Evolutionary conservation across 2,888 invertebrate species (phyloP).

Genomic region (Nebria salina): DNA sequence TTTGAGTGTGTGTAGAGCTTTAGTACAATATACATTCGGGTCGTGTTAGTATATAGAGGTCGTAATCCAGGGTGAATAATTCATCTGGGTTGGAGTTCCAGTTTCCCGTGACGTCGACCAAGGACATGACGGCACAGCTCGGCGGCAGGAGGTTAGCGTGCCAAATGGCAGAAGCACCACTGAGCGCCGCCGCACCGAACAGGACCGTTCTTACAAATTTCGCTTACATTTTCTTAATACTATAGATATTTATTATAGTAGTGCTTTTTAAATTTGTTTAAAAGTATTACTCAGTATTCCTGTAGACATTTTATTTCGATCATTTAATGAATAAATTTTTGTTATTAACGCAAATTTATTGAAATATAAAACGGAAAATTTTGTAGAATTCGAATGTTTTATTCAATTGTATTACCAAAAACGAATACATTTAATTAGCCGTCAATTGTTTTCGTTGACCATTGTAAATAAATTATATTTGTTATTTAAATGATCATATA

Average conservation of each 20-base stretch:
- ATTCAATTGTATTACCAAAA: too few species aligned
- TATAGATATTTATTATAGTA: too few species aligned
- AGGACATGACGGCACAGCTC: neutral
- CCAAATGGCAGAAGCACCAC: neutral
- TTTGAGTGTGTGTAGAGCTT: neutral
- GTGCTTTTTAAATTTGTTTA: too few species aligned
- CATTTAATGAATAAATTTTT: too few species aligned
- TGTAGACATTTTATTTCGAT: too few species aligned
- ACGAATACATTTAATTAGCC: too few species aligned
- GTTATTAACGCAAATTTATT: too few species aligned
- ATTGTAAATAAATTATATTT: too few species aligned
- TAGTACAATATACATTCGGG: slow-evolving; percentile 12
- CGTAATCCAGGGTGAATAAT: slow-evolving; percentile 48
- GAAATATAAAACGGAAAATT: too few species aligned
- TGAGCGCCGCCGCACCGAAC: neutral
- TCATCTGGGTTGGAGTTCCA: slow-evolving; percentile 38
- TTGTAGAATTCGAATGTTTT: too few species aligned
- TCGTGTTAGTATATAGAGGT: slow-evolving; percentile 44
- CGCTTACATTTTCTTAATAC: neutral
- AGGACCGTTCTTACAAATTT: neutral
- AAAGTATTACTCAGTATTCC: too few species aligned
- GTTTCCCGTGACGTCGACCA: slow-evolving; percentile 3
- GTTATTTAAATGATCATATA: neutral
- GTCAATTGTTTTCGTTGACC: too few species aligned
- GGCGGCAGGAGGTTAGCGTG: neutral